Conservation (phyloP, 2,888 invertebrate genomes). For the Macaria notata region DNA sequence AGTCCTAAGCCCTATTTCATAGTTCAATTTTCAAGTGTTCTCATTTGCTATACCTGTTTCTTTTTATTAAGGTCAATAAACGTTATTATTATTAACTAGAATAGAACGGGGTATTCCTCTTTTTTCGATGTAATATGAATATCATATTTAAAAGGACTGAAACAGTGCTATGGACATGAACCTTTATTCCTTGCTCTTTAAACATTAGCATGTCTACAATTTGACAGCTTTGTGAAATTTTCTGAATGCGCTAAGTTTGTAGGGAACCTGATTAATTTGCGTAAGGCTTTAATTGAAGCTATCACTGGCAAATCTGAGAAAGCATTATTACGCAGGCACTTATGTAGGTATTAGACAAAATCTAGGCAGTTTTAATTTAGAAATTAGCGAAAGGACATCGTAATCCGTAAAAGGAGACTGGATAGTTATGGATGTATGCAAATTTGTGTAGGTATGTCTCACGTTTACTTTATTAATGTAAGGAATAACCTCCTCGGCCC, state of each 20-base stretch:
- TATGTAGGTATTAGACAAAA: background rate
- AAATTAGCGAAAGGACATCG: background rate
- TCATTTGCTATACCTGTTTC: too few species aligned
- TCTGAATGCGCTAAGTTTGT: slow-evolving; percentile 21
- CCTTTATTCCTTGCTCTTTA: slow-evolving; percentile 34
- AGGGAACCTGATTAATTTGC: slow-evolving; percentile 36
- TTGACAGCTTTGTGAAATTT: slow-evolving; percentile 41
- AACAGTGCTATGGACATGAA: background rate
- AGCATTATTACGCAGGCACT: slow-evolving; percentile 2
- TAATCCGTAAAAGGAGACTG: background rate
- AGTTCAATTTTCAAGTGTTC: too few species aligned
- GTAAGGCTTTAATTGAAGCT: slow-evolving; percentile 36
- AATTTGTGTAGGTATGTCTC: background rate
- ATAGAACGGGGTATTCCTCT: too few species aligned
- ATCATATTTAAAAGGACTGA: background rate
- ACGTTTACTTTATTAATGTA: background rate
- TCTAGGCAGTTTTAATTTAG: background rate
- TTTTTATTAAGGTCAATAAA: too few species aligned
- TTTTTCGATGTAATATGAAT: too few species aligned
- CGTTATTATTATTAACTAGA: too few species aligned
- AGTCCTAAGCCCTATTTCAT: too few species aligned
- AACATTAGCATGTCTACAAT: slow-evolving; percentile 37
- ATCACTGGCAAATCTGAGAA: slow-evolving; percentile 14
- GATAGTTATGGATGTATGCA: background rate
- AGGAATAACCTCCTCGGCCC: too few species aligned